Evolutionary conservation across 2,888 invertebrate species (phyloP), one percentile per base, ranked within the genome.

Genomic region (Caenorhabditis sp.): DNA sequence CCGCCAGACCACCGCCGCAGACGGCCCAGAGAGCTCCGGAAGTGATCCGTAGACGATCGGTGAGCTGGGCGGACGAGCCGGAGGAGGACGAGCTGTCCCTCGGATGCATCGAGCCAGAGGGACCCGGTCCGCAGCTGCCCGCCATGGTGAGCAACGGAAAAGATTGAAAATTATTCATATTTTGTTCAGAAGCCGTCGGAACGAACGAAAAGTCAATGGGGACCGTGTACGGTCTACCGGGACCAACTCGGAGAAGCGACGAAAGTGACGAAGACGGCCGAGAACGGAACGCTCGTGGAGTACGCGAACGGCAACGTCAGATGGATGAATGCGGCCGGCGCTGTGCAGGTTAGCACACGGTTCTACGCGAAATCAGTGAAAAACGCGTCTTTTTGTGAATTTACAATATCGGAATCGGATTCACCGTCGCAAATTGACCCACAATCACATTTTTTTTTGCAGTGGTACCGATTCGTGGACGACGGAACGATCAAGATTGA

Each of bases 221-320:
- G 66, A 13, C 58, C 24, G 30, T 43, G 41, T 11, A 27, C 20
- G 1, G 15, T 58, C 8, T 75, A 43, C 22, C 20, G 45, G 5
- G 63, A 75, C 35, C 4, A 37, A 1, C 9, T 50, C 3, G 66
- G 66, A 0, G 55, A 62, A 15, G 15, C 17, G 4, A 52, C 62
- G 6, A 37, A 20, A 35, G 45, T 55, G 17, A 68, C 58, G 11
- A 22, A 9, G 24, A 70, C 70, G 15, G 13, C 41, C 11, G 66
- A 62, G 9, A 53, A 65, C 39, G 70, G 70, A 8, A 2, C 6
- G 8, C 35, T 70, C 2, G 59, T 45, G 13, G 53, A 70, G 26
- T 70, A 45, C n/a, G 24, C 17, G 3, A 68, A 70, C 32, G 70
- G 70, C 13, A 56, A 63, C 41, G n/a, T n/a, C n/a, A n/a, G n/a